Conservation (phyloP, 2,113 vertebrate genomes). For the Melanotaenia duboulayi region DNA sequence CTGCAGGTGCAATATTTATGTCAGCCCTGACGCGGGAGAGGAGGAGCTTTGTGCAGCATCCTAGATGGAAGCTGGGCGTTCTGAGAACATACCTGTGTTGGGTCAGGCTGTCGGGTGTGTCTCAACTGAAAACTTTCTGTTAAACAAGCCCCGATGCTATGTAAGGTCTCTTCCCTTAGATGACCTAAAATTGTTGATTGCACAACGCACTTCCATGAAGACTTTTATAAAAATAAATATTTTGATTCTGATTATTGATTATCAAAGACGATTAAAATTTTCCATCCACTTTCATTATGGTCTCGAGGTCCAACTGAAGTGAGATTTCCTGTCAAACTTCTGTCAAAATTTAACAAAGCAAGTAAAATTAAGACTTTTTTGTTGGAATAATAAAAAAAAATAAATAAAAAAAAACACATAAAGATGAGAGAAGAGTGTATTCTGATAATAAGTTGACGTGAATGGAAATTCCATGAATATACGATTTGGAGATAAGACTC, state of each 20-base stretch:
- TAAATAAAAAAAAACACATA: too few relatives aligned
- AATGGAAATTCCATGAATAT: too few relatives aligned
- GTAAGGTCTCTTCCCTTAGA: too few relatives aligned
- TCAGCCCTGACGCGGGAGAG: not conserved
- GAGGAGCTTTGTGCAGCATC: not conserved
- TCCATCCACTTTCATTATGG: not conserved
- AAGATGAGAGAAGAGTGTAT: not conserved
- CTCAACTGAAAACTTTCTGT: not conserved
- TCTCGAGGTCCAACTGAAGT: not conserved
- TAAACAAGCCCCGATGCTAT: not conserved
- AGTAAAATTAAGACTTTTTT: too few relatives aligned
- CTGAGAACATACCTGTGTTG: conserved; percentile 1
- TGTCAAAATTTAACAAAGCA: not conserved
- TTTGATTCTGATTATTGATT: too few relatives aligned
- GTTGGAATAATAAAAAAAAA: too few relatives aligned
- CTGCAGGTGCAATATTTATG: not conserved
- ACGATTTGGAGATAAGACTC: too few relatives aligned
- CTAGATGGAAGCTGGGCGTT: conserved; percentile 3
- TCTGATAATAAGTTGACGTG: not conserved
- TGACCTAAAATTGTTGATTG: too few relatives aligned
- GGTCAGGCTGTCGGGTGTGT: not conserved
- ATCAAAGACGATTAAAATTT: too few relatives aligned
- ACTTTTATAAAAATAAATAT: too few relatives aligned
- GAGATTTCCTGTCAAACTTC: not conserved
- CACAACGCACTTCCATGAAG: too few relatives aligned